Base-by-base conservation (phyloP, 2,113 vertebrate genomes). In the Urocitellus parryii region DNA sequence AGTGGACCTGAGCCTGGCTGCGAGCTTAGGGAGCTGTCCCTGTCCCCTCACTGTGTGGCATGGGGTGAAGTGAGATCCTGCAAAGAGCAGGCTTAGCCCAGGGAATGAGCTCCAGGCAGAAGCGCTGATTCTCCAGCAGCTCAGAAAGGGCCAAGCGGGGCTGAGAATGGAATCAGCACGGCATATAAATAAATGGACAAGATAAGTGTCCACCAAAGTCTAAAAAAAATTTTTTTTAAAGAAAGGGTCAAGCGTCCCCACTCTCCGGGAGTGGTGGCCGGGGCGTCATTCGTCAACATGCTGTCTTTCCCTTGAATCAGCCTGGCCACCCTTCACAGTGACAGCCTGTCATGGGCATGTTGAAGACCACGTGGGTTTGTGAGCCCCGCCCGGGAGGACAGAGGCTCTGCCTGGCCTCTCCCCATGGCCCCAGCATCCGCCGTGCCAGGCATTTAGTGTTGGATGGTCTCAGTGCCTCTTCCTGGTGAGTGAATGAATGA, bases 31-130 rank as follows among this genome's bases (percentile, higher is more conserved):
- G 27, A 32, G 32, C 53, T 1, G 84, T 85, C 42, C 39, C 27
- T 0, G 0, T 4, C 24, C 48, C 32, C 37, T 72, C 32, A 8
- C 14, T 4, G 8, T 34, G 16, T 10, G 42, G 27, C 11, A 3
- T 14, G 39, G n/a, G 37, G 16, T 67, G 5, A 12, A 70, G n/a
- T n/a, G 68, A 61, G 48, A 83, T 67, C 14, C 2, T 5, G 0
- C 32, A 65, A 3, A 8, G 27, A 39, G 51, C 2, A 7, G 37
- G 20, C 85, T 67, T 14, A 13, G 63, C 51, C 4, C 8, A 1
- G 51, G 29, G 84, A 76, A 58, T 0, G 27, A 48, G 25, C 4
- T 34, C 48, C 8, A 34, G 1, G 5, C 34, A 29, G 13, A 42
- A 73, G 56, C 1, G 16, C 3, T 73, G 45, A 48, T 2, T 1